Conservation (phyloP, 2,797 vertebrate genomes). For the Pelodytes ibericus region DNA sequence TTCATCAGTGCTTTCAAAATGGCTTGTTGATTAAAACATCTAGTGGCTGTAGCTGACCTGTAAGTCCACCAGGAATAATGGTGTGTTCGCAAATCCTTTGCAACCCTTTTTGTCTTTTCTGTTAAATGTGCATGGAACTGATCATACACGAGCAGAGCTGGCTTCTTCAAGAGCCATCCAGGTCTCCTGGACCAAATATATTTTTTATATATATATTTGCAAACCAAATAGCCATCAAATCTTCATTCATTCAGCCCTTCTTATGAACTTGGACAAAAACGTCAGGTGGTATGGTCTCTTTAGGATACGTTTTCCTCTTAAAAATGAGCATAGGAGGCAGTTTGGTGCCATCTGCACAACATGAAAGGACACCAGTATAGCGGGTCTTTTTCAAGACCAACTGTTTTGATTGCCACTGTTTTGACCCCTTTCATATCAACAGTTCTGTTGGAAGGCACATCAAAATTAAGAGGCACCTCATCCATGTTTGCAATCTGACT, state of each 20-base stretch:
- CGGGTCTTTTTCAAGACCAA: constrained; percentile 4
- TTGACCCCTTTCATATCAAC: constrained; percentile 6
- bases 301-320: constrained; percentile 4
- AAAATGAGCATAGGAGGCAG: constrained; percentile 27
- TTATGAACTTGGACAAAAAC: constrained; percentile 3
- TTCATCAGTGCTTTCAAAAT: background rate
- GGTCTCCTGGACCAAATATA: constrained; percentile 10
- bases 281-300: constrained; percentile 1
- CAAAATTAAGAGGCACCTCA: constrained; percentile 9
- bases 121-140: constrained; percentile 13
- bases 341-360: constrained; percentile 12
- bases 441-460: constrained; percentile 3
- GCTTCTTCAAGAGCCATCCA: background rate
- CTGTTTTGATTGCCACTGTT: background rate
- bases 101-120: constrained; percentile 7
- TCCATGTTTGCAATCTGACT: constrained; percentile 9
- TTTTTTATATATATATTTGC: no score
- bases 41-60: background rate
- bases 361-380: constrained; percentile 1
- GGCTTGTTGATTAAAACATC: constrained; percentile 4
- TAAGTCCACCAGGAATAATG: constrained; percentile 1
- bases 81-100: background rate
- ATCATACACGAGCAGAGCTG: background rate
- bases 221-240: constrained; percentile 2
- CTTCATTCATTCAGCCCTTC: background rate